phyloP scores from a whole-genome alignment of 2,113 vertebrate genomes.

The Podiceps cristatus region DNA sequence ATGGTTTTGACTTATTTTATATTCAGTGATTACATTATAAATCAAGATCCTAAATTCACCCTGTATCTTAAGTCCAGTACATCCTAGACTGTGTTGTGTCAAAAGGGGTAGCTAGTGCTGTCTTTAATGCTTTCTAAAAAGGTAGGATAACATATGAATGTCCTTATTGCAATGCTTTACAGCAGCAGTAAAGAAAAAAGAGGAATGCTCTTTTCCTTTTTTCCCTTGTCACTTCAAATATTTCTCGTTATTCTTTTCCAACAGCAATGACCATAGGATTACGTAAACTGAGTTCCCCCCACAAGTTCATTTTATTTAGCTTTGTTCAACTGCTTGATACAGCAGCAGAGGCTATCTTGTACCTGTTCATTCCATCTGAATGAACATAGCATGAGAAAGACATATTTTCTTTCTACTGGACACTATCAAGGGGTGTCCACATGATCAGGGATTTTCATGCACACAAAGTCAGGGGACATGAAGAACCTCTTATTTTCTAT shows the following conservation, averaged over 20 bases:
- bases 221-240: not conserved
- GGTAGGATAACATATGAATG: not conserved
- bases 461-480: not conserved
- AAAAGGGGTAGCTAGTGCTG: not conserved
- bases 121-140: not conserved
- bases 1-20: not conserved
- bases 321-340: not conserved
- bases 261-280: not conserved
- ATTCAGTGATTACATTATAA: not conserved
- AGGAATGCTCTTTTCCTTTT: not conserved
- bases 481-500: not conserved
- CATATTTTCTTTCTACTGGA: not conserved
- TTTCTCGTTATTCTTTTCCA: not conserved
- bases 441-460: not conserved
- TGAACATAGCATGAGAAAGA: not conserved
- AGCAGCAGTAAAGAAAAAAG: not conserved
- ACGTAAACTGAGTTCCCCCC: not conserved
- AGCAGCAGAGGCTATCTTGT: not conserved
- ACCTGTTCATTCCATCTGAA: not conserved
- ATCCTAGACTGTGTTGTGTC: not conserved
- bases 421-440: not conserved
- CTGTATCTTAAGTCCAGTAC: not conserved
- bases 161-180: not conserved
- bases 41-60: not conserved
- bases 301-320: not conserved